Base-by-base conservation (phyloP, 1,140 invertebrate species). In the Scylla paramamosain region DNA sequence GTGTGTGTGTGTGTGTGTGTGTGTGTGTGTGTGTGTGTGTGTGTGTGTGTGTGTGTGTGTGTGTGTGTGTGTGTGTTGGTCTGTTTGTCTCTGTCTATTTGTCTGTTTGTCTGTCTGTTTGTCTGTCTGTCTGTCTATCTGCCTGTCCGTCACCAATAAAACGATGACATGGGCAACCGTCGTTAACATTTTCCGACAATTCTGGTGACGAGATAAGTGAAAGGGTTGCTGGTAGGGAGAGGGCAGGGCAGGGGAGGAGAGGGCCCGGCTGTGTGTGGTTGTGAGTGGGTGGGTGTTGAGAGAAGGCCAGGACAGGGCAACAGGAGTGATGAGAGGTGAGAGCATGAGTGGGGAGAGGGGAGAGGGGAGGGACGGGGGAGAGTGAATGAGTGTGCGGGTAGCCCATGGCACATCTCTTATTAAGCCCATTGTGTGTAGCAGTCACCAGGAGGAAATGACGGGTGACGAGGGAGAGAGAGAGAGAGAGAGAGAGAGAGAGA, bases 41-140 rank as follows among this genome's bases (percentile, higher is more conserved):
- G 59, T 67, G 59, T 67, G 59, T 67, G 59, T 67, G 59, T 67
- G 59, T 67, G 59, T 67, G 59, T 67, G 59, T 67, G 59, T 67
- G 59, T 67, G 59, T 67, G 59, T 67, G 59, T 67, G 59, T 67
- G 59, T 67, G 59, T 67, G 59, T 20, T 6, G 7, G 59, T n/a
- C 1, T n/a, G 8, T n/a, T 25, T n/a, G 67, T 77, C 7, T 77
- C 7, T 77, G 67, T 77, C 7, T 77, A 20, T 77, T 6, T 77
- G 67, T 77, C 7, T n/a, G 67, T 77, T 6, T 77, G 67, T n/a
- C 12, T 77, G 67, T 77, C 1, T 77, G 67, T n/a, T 0, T 77
- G 67, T 77, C 6, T n/a, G 16, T 77, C 20, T 77, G 67, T 77
- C 4, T 77, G 20, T 77, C 1, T 77, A 20, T 77, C 4, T 77